Evolutionary conservation across 2,113 vertebrate genomes (phyloP), one percentile per base, ranked within the genome.

Genomic region (Pelobates fuscus): DNA sequence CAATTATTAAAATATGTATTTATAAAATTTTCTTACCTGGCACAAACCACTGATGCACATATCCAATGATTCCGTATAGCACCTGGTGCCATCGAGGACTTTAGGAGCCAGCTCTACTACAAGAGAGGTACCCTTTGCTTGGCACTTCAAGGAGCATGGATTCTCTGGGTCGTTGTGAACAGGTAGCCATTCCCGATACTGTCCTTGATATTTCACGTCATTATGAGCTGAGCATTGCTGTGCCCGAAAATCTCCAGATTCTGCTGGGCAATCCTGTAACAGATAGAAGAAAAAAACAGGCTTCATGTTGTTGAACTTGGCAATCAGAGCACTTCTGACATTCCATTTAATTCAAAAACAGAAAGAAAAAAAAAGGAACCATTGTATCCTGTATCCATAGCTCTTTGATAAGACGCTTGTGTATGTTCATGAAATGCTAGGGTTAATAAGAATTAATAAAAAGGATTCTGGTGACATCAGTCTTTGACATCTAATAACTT

Each of bases 31-130:
- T 65, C 90, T 90, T 88, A 98, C 97, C 89, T 98, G 97, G 67
- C 97, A 99, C 60, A 91, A 84, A 41, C 97, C 97, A 30, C 94
- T 99, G 88, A 98, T 98, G 82, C 97, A 99, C 95, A 98, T 98
- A 81, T 99, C 96, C 86, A 99, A 80, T 8, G 97, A 97, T 82
- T 97, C 97, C 1, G 94, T 95, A 82, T 98, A 96, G 83, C 97
- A 99, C 2, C 97, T 93, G 0, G 97, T 99, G 12, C 97, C 97
- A 30, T 99, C 97, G 77, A 99, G 87, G 74, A 99, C 97, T 71
- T 99, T 99, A 0, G 97, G 97, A 0, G 97, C 95, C 70, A 99
- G 86, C 79, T 99, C 97, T 78, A 97, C 90, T 77, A 98, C 79
- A 7, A 95, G 82, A 67, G 88, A 79, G 0, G 84, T 88, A 49